Conservation (phyloP, 2,888 invertebrate species). For the Cremastinae sp. region DNA sequence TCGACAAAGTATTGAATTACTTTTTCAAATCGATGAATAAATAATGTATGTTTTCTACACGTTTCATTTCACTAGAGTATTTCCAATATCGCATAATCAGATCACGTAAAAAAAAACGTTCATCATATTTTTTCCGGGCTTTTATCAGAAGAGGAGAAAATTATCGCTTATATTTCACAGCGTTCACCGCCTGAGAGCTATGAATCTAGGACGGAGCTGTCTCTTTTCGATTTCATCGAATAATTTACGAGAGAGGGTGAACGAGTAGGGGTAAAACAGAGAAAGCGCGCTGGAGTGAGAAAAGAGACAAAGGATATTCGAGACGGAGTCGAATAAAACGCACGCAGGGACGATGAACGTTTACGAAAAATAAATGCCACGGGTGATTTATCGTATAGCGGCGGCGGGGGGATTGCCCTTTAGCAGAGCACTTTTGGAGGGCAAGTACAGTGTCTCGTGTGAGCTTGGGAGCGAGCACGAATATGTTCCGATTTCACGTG, state of each 20-base stretch:
- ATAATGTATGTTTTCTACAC: too few species aligned
- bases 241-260: constrained; percentile 45
- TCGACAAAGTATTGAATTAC: too few species aligned
- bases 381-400: constrained; percentile 48
- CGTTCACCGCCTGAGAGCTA: constrained; percentile 17
- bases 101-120: constrained; percentile 60
- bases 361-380: constrained; percentile 41
- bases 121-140: constrained; percentile 26
- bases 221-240: constrained; percentile 54
- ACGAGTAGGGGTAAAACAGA: constrained; percentile 2
- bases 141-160: constrained; percentile 41
- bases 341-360: constrained; percentile 11
- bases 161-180: background rate
- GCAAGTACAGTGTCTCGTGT: constrained; percentile 11
- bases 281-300: background rate
- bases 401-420: constrained; percentile 25
- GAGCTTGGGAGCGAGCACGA: constrained; percentile 30
- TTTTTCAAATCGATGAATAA: background rate
- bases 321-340: constrained; percentile 12
- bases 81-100: constrained; percentile 40
- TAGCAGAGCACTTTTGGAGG: constrained; percentile 25
- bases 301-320: background rate
- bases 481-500: constrained; percentile 26
- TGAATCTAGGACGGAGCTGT: constrained; percentile 35
- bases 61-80: too few species aligned